Evolutionary conservation across 2,113 vertebrate genomes (phyloP).

Genomic region (Paramisgurnus dabryanus): DNA sequence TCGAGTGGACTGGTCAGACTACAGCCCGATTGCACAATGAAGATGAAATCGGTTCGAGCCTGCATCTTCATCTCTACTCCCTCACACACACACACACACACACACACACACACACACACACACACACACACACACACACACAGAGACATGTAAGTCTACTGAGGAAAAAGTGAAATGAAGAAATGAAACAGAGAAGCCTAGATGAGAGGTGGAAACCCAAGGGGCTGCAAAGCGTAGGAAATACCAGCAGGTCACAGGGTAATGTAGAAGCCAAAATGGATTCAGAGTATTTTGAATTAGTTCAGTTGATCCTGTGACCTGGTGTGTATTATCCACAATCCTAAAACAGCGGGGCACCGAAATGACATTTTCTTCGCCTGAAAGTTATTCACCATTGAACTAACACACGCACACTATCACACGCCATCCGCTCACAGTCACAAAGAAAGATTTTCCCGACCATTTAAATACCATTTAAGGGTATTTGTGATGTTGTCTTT

Average conservation of each 20-base stretch:
- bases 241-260: constrained; percentile 56
- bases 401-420: constrained; percentile 1
- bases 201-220: neutral
- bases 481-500: constrained; percentile 54
- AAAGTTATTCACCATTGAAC: neutral
- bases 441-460: constrained; percentile 10
- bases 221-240: constrained; percentile 6
- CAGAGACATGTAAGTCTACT: neutral
- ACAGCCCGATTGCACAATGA: neutral
- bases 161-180: neutral
- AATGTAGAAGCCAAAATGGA: constrained; percentile 39
- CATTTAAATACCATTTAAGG: constrained; percentile 30
- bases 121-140: neutral
- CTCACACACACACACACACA: neutral
- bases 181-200: neutral
- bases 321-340: constrained; percentile 52
- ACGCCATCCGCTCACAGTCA: neutral
- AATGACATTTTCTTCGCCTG: constrained; percentile 53
- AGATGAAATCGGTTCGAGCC: neutral
- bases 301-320: constrained; percentile 49
- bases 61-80: neutral
- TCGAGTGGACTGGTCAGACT: neutral
- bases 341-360: constrained; percentile 39
- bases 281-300: constrained; percentile 47
- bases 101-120: neutral